Percentiles rank a stretch among this genome's conserved stretches.
Conservation (phyloP, 2,113 vertebrate species). For the Upupa epops region DNA sequence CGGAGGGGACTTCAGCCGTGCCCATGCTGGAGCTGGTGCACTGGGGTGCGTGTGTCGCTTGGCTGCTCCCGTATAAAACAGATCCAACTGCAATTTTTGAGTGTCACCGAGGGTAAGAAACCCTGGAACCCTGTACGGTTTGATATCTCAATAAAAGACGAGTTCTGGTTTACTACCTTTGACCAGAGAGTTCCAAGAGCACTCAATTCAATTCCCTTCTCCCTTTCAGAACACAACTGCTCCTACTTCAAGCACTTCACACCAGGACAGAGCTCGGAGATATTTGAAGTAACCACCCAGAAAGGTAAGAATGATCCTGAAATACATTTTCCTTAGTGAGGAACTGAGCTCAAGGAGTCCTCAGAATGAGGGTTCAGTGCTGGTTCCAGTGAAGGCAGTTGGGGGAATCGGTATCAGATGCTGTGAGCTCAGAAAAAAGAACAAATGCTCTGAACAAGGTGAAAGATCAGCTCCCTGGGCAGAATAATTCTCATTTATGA, state of each 20-base stretch:
- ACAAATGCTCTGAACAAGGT: background rate
- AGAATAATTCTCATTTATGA: background rate
- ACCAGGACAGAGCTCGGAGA: slow-evolving; percentile 84
- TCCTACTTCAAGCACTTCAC: slow-evolving; percentile 95
- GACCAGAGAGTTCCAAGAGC: background rate
- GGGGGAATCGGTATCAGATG: background rate
- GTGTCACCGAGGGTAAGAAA: background rate
- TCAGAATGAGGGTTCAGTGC: background rate
- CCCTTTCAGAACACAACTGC: slow-evolving; percentile 85
- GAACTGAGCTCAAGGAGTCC: background rate
- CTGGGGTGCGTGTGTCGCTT: rapidly evolving
- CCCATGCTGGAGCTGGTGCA: background rate
- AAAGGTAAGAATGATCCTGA: slow-evolving; percentile 79
- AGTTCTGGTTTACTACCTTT: background rate
- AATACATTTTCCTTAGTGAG: background rate
- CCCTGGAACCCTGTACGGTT: background rate
- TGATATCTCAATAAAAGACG: background rate
- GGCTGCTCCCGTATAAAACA: background rate
- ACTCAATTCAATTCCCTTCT: background rate
- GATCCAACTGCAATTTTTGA: background rate
- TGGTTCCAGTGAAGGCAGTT: background rate
- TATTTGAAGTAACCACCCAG: slow-evolving; percentile 92
- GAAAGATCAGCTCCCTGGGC: background rate
- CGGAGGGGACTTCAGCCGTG: background rate
- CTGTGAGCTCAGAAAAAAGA: background rate